phyloP scores from a whole-genome alignment of 2,888 invertebrate genomes.

The Chaetogeoica ovagalla region DNA sequence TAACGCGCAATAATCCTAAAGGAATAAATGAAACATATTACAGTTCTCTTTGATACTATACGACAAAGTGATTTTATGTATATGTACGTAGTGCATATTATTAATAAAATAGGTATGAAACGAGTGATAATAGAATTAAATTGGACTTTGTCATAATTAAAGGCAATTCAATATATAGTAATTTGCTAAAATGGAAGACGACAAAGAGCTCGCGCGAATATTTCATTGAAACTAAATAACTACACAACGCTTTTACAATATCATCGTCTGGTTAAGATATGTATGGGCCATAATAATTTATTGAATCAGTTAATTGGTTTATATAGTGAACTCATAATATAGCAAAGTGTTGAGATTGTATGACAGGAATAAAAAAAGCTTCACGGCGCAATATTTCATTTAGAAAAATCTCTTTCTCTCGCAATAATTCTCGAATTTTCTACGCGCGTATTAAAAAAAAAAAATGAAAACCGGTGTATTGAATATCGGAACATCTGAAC shows the following conservation, averaged over 20 bases:
- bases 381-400: too few relatives aligned
- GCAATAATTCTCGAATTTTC: too few relatives aligned
- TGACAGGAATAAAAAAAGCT: neutral
- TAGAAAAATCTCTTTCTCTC: too few relatives aligned
- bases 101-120: slow-evolving; percentile 32
- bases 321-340: neutral
- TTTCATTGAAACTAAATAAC: slow-evolving; percentile 34
- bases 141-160: slow-evolving; percentile 16
- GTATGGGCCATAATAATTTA: neutral
- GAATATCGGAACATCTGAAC: too few relatives aligned
- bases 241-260: neutral
- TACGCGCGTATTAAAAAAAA: too few relatives aligned
- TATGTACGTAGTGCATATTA: neutral
- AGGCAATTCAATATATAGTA: slow-evolving; percentile 6
- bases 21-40: neutral
- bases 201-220: slow-evolving; percentile 26
- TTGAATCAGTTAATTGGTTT: neutral
- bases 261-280: slow-evolving; percentile 2
- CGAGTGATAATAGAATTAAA: slow-evolving; percentile 10
- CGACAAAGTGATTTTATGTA: slow-evolving; percentile 15
- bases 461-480: too few relatives aligned
- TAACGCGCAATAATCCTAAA: neutral
- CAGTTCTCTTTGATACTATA: slow-evolving; percentile 14
- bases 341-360: neutral
- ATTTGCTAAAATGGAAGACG: slow-evolving; percentile 19